phyloP scores from a whole-genome alignment of 2,888 invertebrate genomes.

The Drosophila paucipuncta region DNA sequence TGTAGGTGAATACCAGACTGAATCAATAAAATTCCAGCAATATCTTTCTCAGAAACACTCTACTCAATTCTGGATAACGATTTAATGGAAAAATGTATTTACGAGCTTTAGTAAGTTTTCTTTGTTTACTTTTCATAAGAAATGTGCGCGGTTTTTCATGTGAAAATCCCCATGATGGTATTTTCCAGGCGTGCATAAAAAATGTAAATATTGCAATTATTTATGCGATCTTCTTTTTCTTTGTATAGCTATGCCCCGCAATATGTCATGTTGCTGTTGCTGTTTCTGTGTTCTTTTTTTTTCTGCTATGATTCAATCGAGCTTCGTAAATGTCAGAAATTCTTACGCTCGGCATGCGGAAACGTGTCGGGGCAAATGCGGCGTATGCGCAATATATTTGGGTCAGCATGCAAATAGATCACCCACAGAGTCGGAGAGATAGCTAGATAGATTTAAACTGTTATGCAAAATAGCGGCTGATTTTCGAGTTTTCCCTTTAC shows the following conservation, averaged over 20 bases:
- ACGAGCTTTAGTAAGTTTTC: neutral
- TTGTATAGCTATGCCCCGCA: constrained; percentile 16
- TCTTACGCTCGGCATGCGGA: constrained; percentile 59
- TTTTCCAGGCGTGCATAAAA: constrained; percentile 35
- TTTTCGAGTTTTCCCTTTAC: constrained; percentile 31
- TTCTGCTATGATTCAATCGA: constrained; percentile 42
- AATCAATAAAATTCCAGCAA: constrained; percentile 10
- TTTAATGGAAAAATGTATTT: neutral
- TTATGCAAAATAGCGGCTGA: constrained; percentile 8
- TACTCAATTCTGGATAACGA: neutral
- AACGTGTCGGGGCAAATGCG: constrained; percentile 45
- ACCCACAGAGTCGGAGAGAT: constrained; percentile 39
- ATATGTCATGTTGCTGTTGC: constrained; percentile 8
- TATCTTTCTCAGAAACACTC: constrained; percentile 15
- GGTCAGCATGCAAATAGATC: constrained; percentile 64
- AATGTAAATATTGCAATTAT: constrained; percentile 51
- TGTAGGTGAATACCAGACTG: neutral
- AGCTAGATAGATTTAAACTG: constrained; percentile 14
- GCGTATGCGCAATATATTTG: constrained; percentile 59
- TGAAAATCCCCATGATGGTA: constrained; percentile 30
- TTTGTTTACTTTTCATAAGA: constrained; percentile 13
- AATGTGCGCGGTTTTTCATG: constrained; percentile 19
- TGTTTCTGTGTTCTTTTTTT: neutral
- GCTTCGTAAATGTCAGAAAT: constrained; percentile 58
- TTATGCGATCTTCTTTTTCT: constrained; percentile 36